Percentiles rank a stretch among this genome's conserved stretches.
These are phyloP conservation scores for Brachymystax lenok DNA, from an alignment of 2,797 vertebrate genomes.

Conservation along the genomic window DNA sequence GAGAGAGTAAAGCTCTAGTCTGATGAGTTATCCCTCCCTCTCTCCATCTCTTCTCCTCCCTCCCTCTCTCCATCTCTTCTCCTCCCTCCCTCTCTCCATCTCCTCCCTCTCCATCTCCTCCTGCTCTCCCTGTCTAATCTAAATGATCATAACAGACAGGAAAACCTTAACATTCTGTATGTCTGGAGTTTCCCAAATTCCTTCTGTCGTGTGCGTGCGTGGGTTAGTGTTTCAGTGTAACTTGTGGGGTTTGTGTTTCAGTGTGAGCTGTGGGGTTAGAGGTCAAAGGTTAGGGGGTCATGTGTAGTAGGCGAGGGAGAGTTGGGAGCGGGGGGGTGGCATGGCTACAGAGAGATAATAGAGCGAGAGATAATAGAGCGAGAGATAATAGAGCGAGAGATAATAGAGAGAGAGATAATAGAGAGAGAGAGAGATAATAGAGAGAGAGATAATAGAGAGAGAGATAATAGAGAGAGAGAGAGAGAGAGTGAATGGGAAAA, in stretches of 20 bases:
- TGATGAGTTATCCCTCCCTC: conserved; percentile 21
- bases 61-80: neutral
- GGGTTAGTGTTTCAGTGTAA: neutral
- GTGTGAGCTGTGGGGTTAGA: conserved; percentile 13
- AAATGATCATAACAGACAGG: too few relatives aligned
- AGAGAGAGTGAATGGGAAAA: neutral
- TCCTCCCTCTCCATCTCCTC: neutral
- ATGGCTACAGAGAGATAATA: conserved; percentile 6
- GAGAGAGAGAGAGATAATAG: neutral
- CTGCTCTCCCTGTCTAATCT: too few relatives aligned
- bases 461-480: neutral
- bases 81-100: neutral
- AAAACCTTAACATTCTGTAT: too few relatives aligned
- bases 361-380: neutral
- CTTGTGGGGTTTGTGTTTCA: conserved; percentile 2
- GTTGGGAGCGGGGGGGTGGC: conserved; percentile 63
- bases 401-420: too few relatives aligned
- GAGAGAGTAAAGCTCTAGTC: neutral
- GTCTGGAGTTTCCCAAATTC: too few relatives aligned
- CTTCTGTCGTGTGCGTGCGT: too few relatives aligned
- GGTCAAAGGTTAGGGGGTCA: conserved; percentile 46
- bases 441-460: too few relatives aligned
- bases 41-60: conserved; percentile 32
- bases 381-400: too few relatives aligned
- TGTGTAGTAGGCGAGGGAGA: conserved; percentile 65